Evolutionary conservation across 1,140 invertebrate species (phyloP).

Genomic region (Apis cerana): DNA sequence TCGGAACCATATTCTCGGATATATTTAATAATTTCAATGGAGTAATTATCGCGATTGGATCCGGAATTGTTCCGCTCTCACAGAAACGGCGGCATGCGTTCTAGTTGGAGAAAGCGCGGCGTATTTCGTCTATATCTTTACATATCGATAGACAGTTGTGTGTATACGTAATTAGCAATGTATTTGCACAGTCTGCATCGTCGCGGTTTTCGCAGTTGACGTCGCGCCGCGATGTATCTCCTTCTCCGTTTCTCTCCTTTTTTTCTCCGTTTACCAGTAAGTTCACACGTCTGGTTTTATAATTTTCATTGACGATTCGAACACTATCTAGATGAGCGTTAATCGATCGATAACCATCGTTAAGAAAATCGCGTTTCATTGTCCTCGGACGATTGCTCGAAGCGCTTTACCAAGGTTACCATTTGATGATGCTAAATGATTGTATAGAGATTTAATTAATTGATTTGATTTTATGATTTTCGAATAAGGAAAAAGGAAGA

Average conservation of each 20-base stretch:
- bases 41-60: constrained; percentile 44
- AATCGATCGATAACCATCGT: constrained; percentile 70
- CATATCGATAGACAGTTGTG: constrained; percentile 69
- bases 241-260: not conserved
- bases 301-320: not conserved
- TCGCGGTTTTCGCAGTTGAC: constrained; percentile 57
- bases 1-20: not conserved
- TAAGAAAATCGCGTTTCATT: constrained; percentile 22
- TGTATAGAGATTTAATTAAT: not conserved
- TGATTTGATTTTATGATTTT: too few species aligned
- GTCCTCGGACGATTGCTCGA: not conserved
- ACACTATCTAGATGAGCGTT: constrained; percentile 47
- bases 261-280: not conserved
- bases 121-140: constrained; percentile 34
- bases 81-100: constrained; percentile 3
- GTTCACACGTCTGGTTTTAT: not conserved
- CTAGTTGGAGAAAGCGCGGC: constrained; percentile 41
- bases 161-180: constrained; percentile 75
- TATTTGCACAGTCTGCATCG: constrained; percentile 75
- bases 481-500: too few species aligned
- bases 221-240: constrained; percentile 58
- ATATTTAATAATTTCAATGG: not conserved
- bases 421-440: not conserved
- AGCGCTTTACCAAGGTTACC: constrained; percentile 17
- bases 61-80: constrained; percentile 38